phyloP scores from a whole-genome alignment of 2,888 invertebrate genomes.

The Agonopterix subpropinquella region DNA sequence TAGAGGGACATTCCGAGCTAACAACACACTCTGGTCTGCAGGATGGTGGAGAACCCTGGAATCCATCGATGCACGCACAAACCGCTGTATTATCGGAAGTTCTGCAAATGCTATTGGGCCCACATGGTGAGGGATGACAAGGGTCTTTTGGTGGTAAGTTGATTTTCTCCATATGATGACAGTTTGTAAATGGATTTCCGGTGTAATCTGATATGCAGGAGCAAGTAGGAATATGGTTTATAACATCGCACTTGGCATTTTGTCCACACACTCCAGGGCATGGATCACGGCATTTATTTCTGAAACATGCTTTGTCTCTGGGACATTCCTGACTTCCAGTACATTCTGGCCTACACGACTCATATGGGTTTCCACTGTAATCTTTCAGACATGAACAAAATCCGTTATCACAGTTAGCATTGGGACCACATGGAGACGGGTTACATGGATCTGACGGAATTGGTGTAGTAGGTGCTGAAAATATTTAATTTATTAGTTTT shows the following conservation, averaged over 20 bases:
- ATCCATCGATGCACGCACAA: constrained; percentile 86
- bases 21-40: constrained; percentile 91
- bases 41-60: constrained; percentile 85
- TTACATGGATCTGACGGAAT: constrained; percentile 76
- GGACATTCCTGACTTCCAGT: constrained; percentile 82
- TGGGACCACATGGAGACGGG: constrained; percentile 84
- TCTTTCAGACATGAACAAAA: constrained; percentile 81
- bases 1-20: constrained; percentile 88
- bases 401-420: constrained; percentile 81
- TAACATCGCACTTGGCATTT: constrained; percentile 83
- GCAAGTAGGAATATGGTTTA: constrained; percentile 84
- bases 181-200: constrained; percentile 82
- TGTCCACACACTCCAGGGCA: constrained; percentile 85
- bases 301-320: constrained; percentile 81
- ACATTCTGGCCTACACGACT: constrained; percentile 83
- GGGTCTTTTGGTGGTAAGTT: constrained; percentile 74
- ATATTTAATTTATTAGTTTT: constrained; percentile 1
- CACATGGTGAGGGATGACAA: constrained; percentile 86
- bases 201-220: constrained; percentile 80
- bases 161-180: constrained; percentile 46
- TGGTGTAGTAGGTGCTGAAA: constrained; percentile 54
- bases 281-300: constrained; percentile 83
- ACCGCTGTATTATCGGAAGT: constrained; percentile 86
- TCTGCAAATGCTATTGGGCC: constrained; percentile 85
- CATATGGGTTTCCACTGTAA: constrained; percentile 83